Evolutionary conservation across 2,113 vertebrate species (phyloP).

Genomic region (Fregata magnificens): DNA sequence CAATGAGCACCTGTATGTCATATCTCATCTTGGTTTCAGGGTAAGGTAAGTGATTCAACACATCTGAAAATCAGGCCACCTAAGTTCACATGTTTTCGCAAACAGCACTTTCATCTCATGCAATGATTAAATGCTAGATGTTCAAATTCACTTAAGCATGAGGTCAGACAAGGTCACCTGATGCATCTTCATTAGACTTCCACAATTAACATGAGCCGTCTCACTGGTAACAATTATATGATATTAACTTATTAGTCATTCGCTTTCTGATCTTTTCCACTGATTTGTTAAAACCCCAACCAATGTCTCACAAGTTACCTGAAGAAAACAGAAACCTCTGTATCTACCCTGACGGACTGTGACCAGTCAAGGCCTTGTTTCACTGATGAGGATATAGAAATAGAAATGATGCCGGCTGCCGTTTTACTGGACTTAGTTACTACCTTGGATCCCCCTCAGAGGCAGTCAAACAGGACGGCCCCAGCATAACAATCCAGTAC

Average conservation of each 20-base stretch:
- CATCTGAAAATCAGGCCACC: constrained; percentile 7
- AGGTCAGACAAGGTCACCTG: background rate
- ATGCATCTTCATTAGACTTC: background rate
- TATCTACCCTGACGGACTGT: background rate
- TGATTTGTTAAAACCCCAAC: background rate
- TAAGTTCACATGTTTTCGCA: background rate
- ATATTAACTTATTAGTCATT: background rate
- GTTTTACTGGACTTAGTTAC: background rate
- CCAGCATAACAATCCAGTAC: background rate
- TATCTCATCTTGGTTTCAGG: background rate
- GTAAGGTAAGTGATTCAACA: background rate
- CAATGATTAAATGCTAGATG: background rate
- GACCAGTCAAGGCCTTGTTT: background rate
- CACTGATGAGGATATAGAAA: background rate
- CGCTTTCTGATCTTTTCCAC: background rate
- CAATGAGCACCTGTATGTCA: constrained; percentile 20
- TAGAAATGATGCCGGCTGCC: background rate
- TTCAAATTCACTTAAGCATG: background rate
- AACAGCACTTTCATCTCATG: background rate
- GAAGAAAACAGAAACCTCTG: background rate
- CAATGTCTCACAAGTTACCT: background rate
- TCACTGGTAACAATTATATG: background rate
- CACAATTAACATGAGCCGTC: background rate
- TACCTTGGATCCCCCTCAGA: background rate
- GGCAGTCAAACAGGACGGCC: background rate